Percentiles rank a stretch among this genome's conserved stretches.
phyloP scores from a whole-genome alignment of 2,113 vertebrate genomes.

The Antennarius striatus region DNA sequence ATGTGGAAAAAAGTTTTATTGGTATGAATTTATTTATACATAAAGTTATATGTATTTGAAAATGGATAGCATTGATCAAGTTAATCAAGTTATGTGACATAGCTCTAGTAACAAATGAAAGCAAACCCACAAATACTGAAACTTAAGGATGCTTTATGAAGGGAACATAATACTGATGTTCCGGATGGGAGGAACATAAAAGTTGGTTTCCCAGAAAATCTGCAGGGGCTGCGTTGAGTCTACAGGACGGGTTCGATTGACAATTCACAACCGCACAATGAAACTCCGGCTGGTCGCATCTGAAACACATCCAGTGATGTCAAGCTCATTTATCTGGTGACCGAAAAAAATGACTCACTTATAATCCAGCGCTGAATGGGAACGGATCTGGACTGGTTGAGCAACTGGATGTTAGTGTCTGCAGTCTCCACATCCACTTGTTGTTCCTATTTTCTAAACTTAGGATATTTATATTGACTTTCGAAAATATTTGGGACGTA shows the following conservation, averaged over 20 bases:
- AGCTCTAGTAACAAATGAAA: too few species aligned
- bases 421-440: not conserved
- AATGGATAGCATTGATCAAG: too few species aligned
- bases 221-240: slow-evolving; percentile 11
- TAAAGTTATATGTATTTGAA: too few species aligned
- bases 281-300: not conserved
- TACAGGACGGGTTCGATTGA: not conserved
- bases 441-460: slow-evolving; percentile 13
- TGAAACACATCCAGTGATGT: slow-evolving; percentile 1
- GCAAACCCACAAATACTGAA: too few species aligned
- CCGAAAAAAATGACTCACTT: not conserved
- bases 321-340: not conserved
- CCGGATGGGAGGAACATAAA: slow-evolving; percentile 7
- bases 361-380: too few species aligned
- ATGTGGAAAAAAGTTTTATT: too few species aligned
- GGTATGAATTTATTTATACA: too few species aligned
- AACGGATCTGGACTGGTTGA: too few species aligned
- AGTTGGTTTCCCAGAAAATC: slow-evolving; percentile 27
- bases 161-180: slow-evolving; percentile 17
- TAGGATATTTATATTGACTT: not conserved
- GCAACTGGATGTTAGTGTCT: too few species aligned
- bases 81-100: too few species aligned
- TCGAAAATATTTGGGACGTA: too few species aligned
- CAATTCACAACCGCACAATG: too few species aligned
- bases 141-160: slow-evolving; percentile 4